These are phyloP conservation scores for Venturia canescens DNA, from an alignment of 1,140 invertebrate genomes.

Conservation along the genomic window DNA sequence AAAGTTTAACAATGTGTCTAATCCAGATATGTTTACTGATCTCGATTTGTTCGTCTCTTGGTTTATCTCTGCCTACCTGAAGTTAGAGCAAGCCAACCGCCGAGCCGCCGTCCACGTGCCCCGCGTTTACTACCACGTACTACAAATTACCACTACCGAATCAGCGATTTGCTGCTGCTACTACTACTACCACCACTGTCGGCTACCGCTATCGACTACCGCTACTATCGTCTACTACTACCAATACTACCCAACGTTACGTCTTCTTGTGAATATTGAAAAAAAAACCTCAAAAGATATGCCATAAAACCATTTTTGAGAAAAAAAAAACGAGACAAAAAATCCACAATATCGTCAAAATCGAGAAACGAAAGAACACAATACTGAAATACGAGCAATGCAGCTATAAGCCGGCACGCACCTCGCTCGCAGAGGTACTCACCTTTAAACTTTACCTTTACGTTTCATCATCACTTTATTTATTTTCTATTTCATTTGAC, in stretches of 20 bases:
- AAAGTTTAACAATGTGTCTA: conserved; percentile 39
- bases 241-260: conserved; percentile 71
- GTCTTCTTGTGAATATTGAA: conserved; percentile 73
- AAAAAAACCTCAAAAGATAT: conserved; percentile 48
- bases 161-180: conserved; percentile 63
- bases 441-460: conserved; percentile 56
- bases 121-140: conserved; percentile 73
- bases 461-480: conserved; percentile 48
- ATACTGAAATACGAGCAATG: conserved; percentile 61
- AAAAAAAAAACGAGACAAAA: conserved; percentile 40
- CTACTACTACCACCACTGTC: conserved; percentile 55
- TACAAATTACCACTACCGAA: conserved; percentile 66
- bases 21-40: conserved; percentile 43
- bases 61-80: conserved; percentile 70
- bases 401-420: conserved; percentile 72
- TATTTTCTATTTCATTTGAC: conserved; percentile 14
- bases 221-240: conserved; percentile 72
- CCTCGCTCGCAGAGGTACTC: conserved; percentile 72
- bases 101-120: conserved; percentile 73
- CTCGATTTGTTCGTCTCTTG: conserved; percentile 67
- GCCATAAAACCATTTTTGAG: no score
- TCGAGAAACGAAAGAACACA: conserved; percentile 36
- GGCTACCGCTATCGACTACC: conserved; percentile 72
- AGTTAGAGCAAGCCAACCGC: conserved; percentile 76
- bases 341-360: conserved; percentile 40